phyloP scores from a whole-genome alignment of 2,888 invertebrate species.

The Suillia variegata region DNA sequence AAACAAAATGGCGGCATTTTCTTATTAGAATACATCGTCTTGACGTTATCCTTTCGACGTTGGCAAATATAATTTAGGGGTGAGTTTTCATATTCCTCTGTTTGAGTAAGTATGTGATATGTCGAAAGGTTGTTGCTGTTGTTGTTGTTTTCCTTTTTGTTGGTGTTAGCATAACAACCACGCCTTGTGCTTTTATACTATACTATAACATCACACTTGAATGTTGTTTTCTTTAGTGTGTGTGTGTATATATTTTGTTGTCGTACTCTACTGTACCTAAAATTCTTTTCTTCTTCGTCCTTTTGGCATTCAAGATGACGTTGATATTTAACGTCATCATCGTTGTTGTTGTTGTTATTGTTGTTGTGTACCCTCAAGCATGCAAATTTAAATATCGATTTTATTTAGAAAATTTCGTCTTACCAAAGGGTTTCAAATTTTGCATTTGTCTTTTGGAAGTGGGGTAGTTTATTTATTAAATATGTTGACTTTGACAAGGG shows the following conservation, averaged over 20 bases:
- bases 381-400: conserved; percentile 41
- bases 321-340: not conserved
- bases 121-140: not conserved
- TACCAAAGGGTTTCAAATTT: not conserved
- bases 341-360: too few species aligned
- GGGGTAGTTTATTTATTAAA: conserved; percentile 38
- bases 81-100: conserved; percentile 36
- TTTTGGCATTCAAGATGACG: conserved; percentile 26
- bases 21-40: conserved; percentile 53
- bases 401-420: conserved; percentile 21
- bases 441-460: not conserved
- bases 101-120: not conserved
- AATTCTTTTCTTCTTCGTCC: conserved; percentile 2
- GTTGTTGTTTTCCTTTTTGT: conserved; percentile 7
- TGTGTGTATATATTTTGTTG: conserved; percentile 26
- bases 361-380: conserved; percentile 10
- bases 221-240: conserved; percentile 4
- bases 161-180: conserved; percentile 31
- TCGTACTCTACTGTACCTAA: conserved; percentile 2
- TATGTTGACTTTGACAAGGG: conserved; percentile 55
- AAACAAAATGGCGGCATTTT: conserved; percentile 54
- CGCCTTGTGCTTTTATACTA: conserved; percentile 38
- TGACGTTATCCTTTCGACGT: conserved; percentile 13
- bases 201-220: too few species aligned
- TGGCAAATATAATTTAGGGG: conserved; percentile 31